Base-by-base conservation (phyloP, 2,888 invertebrate genomes). In the Pseudococcus longispinus region DNA sequence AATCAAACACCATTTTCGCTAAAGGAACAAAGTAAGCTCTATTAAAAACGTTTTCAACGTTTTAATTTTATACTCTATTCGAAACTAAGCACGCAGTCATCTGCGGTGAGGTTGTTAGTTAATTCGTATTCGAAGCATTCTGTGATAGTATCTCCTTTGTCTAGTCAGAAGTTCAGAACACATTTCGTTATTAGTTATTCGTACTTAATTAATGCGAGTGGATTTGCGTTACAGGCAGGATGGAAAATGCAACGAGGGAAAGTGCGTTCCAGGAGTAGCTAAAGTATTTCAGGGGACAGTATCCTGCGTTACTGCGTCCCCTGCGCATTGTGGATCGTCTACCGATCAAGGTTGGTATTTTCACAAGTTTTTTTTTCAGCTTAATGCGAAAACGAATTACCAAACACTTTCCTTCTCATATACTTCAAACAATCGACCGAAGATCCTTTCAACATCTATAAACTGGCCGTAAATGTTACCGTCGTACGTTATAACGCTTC, bases 201-300 rank as follows among this genome's bases (percentile, higher is more conserved):
- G 26, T 29, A 23, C 13, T 8, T 23, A n/a, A 11, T 15, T 18
- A 51, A n/a, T 51, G 5, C 2, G 11, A 20, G 9, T 60, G 2
- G 1, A 60, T 60, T 46, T 83, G 18, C 32, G 8, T 51, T 84
- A 29, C 55, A 84, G 84, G 32, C 84, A 84, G 18, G 84, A 84
- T 60, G 84, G 84, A 32, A 84, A 84, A 84, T 84, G 32, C 84
- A 84, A 55, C n/a, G 84, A 84, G 37, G 84, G 84, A 29, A 84
- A 55, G 55, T 84, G 84, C 55, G 84, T 84, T 60, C 84, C 84
- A 23, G 84, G 84, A 55, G 84, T 84, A 84, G 84, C 84, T 13
- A 84, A 84, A 51, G 84, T 84, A 51, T 55, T 84, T 26, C 84
- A 84, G 84, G 84, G 84, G 84, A 84, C 84, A 46, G 84, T 84